phyloP scores from a whole-genome alignment of 2,888 invertebrate species.

The Cactoblastis cactorum region DNA sequence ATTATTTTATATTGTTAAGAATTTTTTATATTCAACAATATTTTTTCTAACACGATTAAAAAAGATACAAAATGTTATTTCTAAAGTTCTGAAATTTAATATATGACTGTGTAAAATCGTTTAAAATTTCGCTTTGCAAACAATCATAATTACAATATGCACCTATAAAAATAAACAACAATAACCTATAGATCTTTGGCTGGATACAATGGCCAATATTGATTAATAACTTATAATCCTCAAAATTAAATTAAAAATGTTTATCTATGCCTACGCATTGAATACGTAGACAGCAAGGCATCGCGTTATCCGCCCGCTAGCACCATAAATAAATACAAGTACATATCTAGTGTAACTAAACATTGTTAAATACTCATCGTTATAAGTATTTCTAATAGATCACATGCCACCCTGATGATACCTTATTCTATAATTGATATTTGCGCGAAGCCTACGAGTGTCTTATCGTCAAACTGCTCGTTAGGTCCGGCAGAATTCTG shows the following conservation, averaged over 20 bases:
- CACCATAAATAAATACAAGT: constrained; percentile 38
- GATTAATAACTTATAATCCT: neutral
- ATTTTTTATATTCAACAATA: too few species aligned
- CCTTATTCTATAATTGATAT: constrained; percentile 91
- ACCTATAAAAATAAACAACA: constrained; percentile 16
- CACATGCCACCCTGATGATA: constrained; percentile 14
- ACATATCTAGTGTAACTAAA: constrained; percentile 29
- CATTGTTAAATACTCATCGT: constrained; percentile 13
- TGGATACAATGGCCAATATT: constrained; percentile 20
- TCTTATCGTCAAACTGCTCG: constrained; percentile 95
- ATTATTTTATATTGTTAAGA: too few species aligned
- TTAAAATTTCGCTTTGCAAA: constrained; percentile 4
- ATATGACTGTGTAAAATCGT: neutral
- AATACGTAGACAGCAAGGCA: constrained; percentile 24
- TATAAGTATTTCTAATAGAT: constrained; percentile 8
- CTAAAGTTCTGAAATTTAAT: too few species aligned
- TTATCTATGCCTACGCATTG: constrained; percentile 20
- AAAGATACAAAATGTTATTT: too few species aligned
- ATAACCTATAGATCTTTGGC: constrained; percentile 27
- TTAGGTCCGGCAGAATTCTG: constrained; percentile 84
- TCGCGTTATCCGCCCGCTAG: constrained; percentile 33
- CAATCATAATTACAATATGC: constrained; percentile 6
- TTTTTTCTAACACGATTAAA: too few species aligned
- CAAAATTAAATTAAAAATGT: constrained; percentile 12
- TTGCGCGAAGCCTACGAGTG: constrained; percentile 97